phyloP scores from a whole-genome alignment of 2,888 invertebrate species.

The Drosophila niveifrons region DNA sequence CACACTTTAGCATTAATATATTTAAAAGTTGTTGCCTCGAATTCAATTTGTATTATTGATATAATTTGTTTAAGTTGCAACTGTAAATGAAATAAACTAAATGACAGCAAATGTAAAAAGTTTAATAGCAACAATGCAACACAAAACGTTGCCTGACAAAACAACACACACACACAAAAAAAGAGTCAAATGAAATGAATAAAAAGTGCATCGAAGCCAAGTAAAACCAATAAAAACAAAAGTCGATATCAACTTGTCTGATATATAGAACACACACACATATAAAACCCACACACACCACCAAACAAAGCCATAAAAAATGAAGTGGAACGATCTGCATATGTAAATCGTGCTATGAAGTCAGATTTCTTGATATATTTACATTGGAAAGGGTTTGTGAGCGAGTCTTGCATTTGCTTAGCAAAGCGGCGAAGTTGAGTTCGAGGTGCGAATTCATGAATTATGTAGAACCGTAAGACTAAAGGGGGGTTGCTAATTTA shows the following conservation, averaged over 20 bases:
- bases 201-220: conserved; percentile 45
- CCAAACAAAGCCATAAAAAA: conserved; percentile 1
- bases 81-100: conserved; percentile 64
- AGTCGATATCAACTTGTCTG: conserved; percentile 29
- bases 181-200: conserved; percentile 34
- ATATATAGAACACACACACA: conserved; percentile 11
- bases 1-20: conserved; percentile 42
- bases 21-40: conserved; percentile 43
- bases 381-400: conserved; percentile 13
- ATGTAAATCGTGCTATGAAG: conserved; percentile 34
- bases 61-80: conserved; percentile 58
- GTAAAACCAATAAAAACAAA: conserved; percentile 33
- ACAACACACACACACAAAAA: conserved; percentile 12
- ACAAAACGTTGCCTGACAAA: conserved; percentile 12
- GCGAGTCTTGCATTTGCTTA: conserved; percentile 32
- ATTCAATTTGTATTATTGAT: conserved; percentile 40
- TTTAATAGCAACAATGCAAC: conserved; percentile 41
- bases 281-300: conserved; percentile 5
- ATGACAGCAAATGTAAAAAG: conserved; percentile 71
- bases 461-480: conserved; percentile 35
- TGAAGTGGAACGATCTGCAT: conserved; percentile 12
- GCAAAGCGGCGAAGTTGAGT: conserved; percentile 12
- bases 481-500: conserved; percentile 17
- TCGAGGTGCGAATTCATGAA: conserved; percentile 29
- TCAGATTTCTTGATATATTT: conserved; percentile 26